Base-by-base conservation (phyloP, 2,113 vertebrate genomes). In the Albula glossodonta region DNA sequence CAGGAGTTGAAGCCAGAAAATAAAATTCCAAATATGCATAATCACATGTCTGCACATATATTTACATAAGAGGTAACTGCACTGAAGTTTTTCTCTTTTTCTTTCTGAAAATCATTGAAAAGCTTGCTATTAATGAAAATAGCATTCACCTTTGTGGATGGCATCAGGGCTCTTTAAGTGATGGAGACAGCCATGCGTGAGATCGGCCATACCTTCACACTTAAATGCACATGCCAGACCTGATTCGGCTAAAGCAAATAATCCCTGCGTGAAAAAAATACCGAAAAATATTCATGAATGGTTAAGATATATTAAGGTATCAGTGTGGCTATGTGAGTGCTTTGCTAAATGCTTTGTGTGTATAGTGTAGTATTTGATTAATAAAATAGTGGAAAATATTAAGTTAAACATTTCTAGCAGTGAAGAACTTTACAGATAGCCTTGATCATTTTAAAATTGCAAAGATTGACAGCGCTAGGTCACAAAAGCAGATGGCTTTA, bases 1-100 rank as follows among this genome's bases (percentile, higher is more conserved):
- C 87, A 88, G 84, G 81, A 9, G 83, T 82, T 83, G 80, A 78
- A 88, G 84, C 83, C 57, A 57, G 80, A 52, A 86, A 86, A 89
- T 89, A 89, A 81, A 49, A 82, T 84, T 80, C 70, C 78, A 86
- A 83, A 81, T 79, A 85, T 87, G 70, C 88, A 89, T 86, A 88
- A 88, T 87, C 56, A 84, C 82, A 80, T 84, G 83, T 86, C 25
- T 52, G 66, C 85, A 49, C 63, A 51, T 50, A 79, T 15, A 87
- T 86, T 83, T 87, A 49, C 81, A 87, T 86, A 83, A 85, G 84
- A 80, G 84, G 87, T 87, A 49, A 78, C 57, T 84, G 70, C 80
- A 66, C 81, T 15, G 25, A 19, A 81, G n/a, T 48, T 60, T 86
- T 78, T 78, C 10, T 49, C 48, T 83, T 13, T 19, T 66, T 5